Base-by-base conservation (phyloP, 2,888 invertebrate genomes). In the Spialia ferax region DNA sequence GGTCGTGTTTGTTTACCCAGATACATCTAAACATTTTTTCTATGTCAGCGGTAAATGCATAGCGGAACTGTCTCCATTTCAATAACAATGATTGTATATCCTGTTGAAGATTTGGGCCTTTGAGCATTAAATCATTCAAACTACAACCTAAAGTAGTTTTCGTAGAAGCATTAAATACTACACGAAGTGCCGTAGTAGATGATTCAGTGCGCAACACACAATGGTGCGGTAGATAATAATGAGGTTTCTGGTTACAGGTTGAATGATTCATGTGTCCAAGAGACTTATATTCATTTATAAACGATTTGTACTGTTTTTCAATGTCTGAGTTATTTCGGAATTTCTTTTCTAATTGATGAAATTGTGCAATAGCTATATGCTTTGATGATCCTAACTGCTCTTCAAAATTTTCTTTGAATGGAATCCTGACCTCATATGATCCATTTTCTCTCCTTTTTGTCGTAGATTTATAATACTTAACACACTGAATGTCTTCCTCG, bases 21-120 rank as follows among this genome's bases (percentile, higher is more conserved):
- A 77, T 74, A 10, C 65, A 65, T 1, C 74, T 45, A 60, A 69
- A 76, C 73, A 74, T 74, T 56, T 75, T 76, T 35, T 73, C 74
- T 0, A 75, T 70, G 32, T 75, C 75, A 0, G 75, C 75, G 0
- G 73, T 74, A 5, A 68, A 68, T 0, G 60, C 75, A 7, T 71
- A 74, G 45, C 67, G 56, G 26, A 73, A 72, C 1, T 66, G 45
- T 22, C 75, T 57, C 74, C 73, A 74, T 26, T 70, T 71, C 1
- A 55, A 6, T 13, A 55, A 18, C 1, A 32, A 32, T 2, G 10
- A 2, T 18, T 55, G 55, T 0, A 55, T 10, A 32, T 55, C 55
- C 4, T 55, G 29, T 32, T 55, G 55, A 10, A 55, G 18, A 18
- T 55, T 55, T 6, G 55, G 55, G 0, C 55, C 55, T 8, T 11